Conservation (phyloP, 2,797 vertebrate genomes). For the Acridotheres tristis region DNA sequence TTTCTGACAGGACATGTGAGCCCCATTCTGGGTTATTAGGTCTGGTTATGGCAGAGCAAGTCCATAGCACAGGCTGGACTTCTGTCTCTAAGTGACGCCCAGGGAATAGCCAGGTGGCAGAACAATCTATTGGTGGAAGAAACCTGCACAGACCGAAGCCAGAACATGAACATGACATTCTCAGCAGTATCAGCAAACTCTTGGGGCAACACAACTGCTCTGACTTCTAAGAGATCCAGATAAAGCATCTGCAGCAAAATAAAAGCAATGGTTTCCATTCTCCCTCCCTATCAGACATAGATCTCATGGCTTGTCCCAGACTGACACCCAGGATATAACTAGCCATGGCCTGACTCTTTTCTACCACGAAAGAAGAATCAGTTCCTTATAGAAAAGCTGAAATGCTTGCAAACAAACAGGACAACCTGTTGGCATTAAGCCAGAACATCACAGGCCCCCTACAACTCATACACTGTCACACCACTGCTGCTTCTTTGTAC, state of each 20-base stretch:
- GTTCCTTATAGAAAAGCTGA: neutral
- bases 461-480: neutral
- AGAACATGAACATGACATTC: neutral
- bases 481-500: neutral
- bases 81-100: neutral
- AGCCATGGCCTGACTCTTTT: neutral
- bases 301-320: neutral
- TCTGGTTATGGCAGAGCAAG: neutral
- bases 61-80: neutral
- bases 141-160: neutral
- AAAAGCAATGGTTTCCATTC: neutral
- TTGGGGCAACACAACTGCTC: neutral
- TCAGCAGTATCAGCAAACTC: neutral
- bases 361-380: neutral
- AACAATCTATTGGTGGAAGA: neutral
- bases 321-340: neutral
- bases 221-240: neutral
- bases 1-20: neutral
- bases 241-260: neutral
- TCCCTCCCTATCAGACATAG: neutral
- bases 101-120: neutral
- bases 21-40: neutral
- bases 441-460: neutral
- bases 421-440: neutral
- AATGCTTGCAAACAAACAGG: neutral